A percentile compares a stretch with the other conserved stretches of the same genome.
Conservation (phyloP, 2,797 vertebrate species). For the Dallia pectoralis region DNA sequence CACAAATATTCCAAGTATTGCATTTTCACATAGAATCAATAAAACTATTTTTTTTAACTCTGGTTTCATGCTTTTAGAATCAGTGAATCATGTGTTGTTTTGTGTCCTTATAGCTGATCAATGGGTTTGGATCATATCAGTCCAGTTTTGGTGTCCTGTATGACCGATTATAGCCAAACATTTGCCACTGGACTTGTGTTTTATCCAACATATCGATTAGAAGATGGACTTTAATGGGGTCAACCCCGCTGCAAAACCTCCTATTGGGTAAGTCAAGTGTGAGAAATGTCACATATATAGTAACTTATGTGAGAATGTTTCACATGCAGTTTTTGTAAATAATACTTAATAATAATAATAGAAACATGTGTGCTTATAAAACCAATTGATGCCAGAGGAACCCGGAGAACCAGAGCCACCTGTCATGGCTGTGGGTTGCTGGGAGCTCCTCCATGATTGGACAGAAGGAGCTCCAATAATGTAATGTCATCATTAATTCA, state of each 20-base stretch:
- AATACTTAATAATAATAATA: neutral
- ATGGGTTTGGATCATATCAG: slow-evolving; percentile 36
- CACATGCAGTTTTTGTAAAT: neutral
- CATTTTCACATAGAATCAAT: neutral
- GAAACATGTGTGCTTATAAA: neutral
- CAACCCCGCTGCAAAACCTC: slow-evolving; percentile 55
- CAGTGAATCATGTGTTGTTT: neutral
- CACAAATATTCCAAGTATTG: neutral
- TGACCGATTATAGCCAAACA: slow-evolving; percentile 11
- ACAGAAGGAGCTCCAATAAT: neutral
- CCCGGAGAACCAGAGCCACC: neutral
- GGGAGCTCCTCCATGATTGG: neutral
- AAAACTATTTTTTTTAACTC: neutral
- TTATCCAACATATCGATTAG: slow-evolving; percentile 29
- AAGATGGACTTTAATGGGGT: slow-evolving; percentile 51
- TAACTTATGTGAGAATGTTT: neutral
- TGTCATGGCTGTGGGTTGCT: neutral
- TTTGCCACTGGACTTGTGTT: slow-evolving; percentile 34
- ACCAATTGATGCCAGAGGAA: neutral
- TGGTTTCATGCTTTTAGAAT: too few species aligned
- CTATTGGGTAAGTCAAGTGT: slow-evolving; percentile 69
- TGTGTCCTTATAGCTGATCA: slow-evolving; percentile 42
- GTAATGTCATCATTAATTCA: too few species aligned
- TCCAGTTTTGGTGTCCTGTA: slow-evolving; percentile 31
- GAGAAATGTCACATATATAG: neutral